Percentiles rank a stretch among this genome's conserved stretches.
Conservation (phyloP, 2,888 invertebrate species). For the Morinoia aosen region DNA sequence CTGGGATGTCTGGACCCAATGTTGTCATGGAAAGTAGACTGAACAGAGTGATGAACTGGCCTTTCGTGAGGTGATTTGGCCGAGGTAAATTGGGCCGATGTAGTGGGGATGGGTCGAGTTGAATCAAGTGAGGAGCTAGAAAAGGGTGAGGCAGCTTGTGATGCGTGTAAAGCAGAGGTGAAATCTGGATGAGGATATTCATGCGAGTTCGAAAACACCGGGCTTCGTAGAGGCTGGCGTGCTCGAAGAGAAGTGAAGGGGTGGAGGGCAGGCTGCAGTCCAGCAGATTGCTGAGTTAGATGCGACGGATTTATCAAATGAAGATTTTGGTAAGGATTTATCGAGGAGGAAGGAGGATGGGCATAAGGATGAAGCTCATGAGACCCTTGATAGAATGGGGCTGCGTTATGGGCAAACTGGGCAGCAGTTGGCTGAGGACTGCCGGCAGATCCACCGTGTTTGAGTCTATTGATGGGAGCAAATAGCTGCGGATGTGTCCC, state of each 20-base stretch:
- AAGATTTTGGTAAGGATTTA: neutral
- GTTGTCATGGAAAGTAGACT: neutral
- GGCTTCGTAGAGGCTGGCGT: neutral
- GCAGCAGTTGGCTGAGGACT: neutral
- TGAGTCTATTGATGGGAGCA: neutral
- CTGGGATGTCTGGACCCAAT: neutral
- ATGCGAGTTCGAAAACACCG: neutral
- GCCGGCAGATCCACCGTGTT: neutral
- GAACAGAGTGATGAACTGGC: neutral
- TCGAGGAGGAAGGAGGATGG: neutral
- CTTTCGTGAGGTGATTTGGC: neutral
- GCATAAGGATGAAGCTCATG: slow-evolving; percentile 24
- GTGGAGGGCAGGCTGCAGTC: neutral
- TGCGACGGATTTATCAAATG: neutral
- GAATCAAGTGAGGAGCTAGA: neutral
- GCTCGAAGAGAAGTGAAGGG: neutral
- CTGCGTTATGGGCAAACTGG: neutral
- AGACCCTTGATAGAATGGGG: neutral
- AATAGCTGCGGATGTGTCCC: neutral
- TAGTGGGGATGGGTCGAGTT: neutral
- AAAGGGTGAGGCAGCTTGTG: neutral
- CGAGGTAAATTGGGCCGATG: neutral
- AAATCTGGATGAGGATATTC: neutral
- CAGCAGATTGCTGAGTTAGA: neutral
- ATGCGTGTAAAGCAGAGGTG: neutral